Evolutionary conservation across 2,797 vertebrate genomes (phyloP).

Genomic region (Acestrorhynchus altus): DNA sequence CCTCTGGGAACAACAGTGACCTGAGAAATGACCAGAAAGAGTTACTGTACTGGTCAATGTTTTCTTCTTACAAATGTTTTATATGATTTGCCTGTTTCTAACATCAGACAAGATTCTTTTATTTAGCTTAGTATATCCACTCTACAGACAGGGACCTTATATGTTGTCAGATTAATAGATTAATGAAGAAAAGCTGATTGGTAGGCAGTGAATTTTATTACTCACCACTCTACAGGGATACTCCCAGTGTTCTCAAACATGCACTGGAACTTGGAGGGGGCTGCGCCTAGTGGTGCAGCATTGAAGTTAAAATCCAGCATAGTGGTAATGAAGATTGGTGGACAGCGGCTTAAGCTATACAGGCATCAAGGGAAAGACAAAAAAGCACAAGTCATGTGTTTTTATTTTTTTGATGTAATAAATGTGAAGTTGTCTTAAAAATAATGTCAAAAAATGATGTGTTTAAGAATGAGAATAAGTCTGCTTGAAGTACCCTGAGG

Average conservation of each 20-base stretch:
- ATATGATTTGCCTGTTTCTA: not conserved
- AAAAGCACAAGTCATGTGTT: not conserved
- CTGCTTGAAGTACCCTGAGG: not conserved
- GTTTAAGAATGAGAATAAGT: not conserved
- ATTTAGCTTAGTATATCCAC: not conserved
- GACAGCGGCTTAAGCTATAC: conserved; percentile 72
- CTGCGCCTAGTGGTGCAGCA: conserved; percentile 80
- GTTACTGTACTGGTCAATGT: not conserved
- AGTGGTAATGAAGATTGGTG: conserved; percentile 78
- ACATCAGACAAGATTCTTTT: not conserved
- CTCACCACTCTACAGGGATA: conserved; percentile 87
- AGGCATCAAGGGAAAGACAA: not conserved
- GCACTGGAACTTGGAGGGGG: conserved; percentile 79
- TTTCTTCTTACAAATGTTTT: not conserved
- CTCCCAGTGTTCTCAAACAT: conserved; percentile 85
- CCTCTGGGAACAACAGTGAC: conserved; percentile 90
- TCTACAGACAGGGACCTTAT: not conserved
- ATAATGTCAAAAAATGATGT: too few species aligned
- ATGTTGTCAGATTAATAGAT: not conserved
- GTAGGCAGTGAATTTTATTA: not conserved
- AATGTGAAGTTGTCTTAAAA: not conserved
- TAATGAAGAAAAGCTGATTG: not conserved
- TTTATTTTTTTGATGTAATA: not conserved
- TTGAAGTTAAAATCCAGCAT: conserved; percentile 89
- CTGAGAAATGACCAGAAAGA: conserved; percentile 65